These are phyloP conservation scores for Lydus trimaculatus DNA, from an alignment of 2,888 invertebrate species.

Conservation along the genomic window DNA sequence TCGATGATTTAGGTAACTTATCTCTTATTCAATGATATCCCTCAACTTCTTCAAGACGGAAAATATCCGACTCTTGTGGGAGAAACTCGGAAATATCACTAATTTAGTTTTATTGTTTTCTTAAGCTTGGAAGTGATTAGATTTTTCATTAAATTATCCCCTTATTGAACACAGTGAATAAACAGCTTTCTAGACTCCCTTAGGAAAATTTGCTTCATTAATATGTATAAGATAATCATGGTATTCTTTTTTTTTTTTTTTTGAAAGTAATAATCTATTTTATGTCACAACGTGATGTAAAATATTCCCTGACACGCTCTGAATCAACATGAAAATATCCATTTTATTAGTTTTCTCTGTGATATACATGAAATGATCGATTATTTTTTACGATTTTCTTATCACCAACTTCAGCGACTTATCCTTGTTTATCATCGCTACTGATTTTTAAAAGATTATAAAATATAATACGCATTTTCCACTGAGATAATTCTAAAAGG, in stretches of 20 bases:
- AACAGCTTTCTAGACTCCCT: not conserved
- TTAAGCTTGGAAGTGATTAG: not conserved
- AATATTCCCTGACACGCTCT: not conserved
- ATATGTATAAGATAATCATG: not conserved
- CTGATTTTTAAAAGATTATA: not conserved
- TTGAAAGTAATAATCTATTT: not conserved
- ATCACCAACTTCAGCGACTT: not conserved
- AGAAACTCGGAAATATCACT: too few species aligned
- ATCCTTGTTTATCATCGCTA: not conserved
- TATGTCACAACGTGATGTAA: not conserved
- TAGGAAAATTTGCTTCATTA: not conserved
- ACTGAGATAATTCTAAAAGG: too few species aligned
- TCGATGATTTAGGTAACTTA: not conserved
- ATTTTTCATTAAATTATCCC: not conserved
- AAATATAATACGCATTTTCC: not conserved
- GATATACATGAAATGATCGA: not conserved
- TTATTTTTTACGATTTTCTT: not conserved
- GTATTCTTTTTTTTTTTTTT: not conserved
- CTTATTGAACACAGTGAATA: not conserved
- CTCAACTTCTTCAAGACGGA: not conserved
- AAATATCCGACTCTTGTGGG: too few species aligned
- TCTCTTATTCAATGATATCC: not conserved
- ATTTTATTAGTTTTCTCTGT: not conserved
- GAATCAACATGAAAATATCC: not conserved
- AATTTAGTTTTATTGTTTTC: too few species aligned